Evolutionary conservation across 2,888 invertebrate species (phyloP), one percentile per base, ranked within the genome.

Genomic region (Drosophila heteroneura): DNA sequence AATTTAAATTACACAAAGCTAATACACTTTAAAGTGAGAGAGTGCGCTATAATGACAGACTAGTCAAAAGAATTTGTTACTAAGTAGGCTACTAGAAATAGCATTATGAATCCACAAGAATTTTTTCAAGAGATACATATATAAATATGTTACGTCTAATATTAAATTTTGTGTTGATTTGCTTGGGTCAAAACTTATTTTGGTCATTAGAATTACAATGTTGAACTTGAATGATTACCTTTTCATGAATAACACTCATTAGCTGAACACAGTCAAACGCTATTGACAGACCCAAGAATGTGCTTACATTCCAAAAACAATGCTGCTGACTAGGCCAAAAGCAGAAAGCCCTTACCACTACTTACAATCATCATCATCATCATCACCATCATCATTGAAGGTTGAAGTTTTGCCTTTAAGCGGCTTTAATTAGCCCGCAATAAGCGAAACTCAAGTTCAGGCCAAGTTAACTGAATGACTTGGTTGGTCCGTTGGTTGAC

Each of bases 391-490:
- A 75, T 28, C 47, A 63, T 44, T 41, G 47, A 44, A 66, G 70
- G 74, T 77, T 75, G 37, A 64, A 77, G 81, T 68, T 73, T 81
- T 51, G 68, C 70, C 77, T 76, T 76, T 70, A 79, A 88, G 75
- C 65, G 70, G 79, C 90, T 84, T 84, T 84, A 89, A 85, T 85
- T 89, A 82, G 85, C 72, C 56, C 28, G 32, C 76, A 64, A 62
- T 41, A 69, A 69, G 41, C 53, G 33, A 60, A 79, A 74, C 74
- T 81, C 66, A 75, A 83, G 78, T 81, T 78, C 47, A 72, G 64
- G 47, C 54, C 73, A 75, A 59, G 70, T 63, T 57, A 44, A 28
- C 26, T 26, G 47, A 26, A 47, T 16, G 22, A 22, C 52, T 51
- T 51, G 32, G 56, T 53, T 33, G 47, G 16, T 33, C 22, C 33